Evolutionary conservation across 2,113 vertebrate genomes (phyloP).

Genomic region (Neogale vison): DNA sequence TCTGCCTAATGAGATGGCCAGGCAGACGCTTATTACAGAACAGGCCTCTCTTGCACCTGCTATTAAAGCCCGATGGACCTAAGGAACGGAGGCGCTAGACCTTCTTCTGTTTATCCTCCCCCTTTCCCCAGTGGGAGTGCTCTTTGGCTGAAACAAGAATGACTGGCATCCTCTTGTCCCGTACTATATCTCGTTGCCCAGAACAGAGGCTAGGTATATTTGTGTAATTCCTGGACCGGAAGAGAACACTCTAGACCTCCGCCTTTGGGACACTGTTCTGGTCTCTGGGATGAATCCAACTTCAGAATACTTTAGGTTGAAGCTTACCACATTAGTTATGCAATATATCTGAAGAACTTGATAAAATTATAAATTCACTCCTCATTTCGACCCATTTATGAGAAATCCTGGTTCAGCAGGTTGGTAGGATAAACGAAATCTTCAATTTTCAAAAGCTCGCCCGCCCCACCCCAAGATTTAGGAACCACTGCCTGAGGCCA

Average conservation of each 20-base stretch:
- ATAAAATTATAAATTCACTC: background rate
- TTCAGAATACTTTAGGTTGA: background rate
- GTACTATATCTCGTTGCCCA: background rate
- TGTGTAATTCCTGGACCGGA: background rate
- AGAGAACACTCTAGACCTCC: background rate
- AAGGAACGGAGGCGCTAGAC: background rate
- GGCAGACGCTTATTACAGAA: background rate
- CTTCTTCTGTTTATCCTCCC: background rate
- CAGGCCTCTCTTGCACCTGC: slow-evolving; percentile 79
- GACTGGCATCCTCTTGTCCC: background rate
- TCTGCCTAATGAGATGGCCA: background rate
- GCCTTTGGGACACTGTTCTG: background rate
- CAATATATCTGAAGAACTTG: background rate
- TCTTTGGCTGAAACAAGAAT: background rate
- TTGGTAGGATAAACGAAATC: background rate
- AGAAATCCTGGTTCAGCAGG: background rate
- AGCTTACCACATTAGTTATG: background rate
- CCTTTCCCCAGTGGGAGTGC: background rate
- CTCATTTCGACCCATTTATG: background rate
- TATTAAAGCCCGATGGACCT: slow-evolving; percentile 60
- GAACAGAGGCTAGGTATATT: background rate
- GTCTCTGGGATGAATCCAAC: background rate
- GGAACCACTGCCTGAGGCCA: background rate
- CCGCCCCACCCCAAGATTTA: background rate
- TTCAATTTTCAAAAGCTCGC: background rate